Base-by-base conservation (phyloP, 2,113 vertebrate genomes). In the Pollachius pollachius region DNA sequence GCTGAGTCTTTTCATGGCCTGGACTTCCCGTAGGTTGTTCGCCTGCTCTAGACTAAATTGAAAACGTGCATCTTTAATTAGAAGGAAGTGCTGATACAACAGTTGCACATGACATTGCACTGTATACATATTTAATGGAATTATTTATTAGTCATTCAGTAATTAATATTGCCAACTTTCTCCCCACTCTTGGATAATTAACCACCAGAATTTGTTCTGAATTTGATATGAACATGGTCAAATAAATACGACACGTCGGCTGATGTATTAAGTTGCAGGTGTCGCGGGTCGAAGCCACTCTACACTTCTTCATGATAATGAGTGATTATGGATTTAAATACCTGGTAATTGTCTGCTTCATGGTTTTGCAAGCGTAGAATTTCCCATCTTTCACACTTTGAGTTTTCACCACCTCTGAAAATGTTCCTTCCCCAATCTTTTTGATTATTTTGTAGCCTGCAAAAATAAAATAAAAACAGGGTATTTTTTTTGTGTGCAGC, bases 341-440 rank as follows among this genome's bases (percentile, higher is more conserved):
- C 95, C 94, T 96, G 86, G 94, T 92, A 37, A 95, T 90, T 71
- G 63, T 89, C 74, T 95, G 94, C 69, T 96, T 96, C 92, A 93
- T 94, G 13, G 90, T 93, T 84, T 98, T 95, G 79, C 95, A 95
- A 0, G 94, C 94, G 30, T 92, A 95, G 81, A 84, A 91, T 71
- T 90, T 94, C 8, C 93, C 92, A 73, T 95, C 90, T 77, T 89
- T 93, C 70, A 96, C 86, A 84, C 80, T 95, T 82, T 93, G 92
- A 23, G 91, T 90, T 89, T 96, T 94, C 84, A 91, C 76, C 68
- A 97, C 93, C 75, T 94, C 91, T 52, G 94, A 95, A 90, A 96
- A 96, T 0, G 94, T 94, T n/a, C 95, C 94, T 76, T 95, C 95
- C 64, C 95, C 95, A 76, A 95, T 94, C 79, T 94, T 94, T 87